These are phyloP conservation scores for Hyles euphorbiae DNA, from an alignment of 1,140 invertebrate genomes.

Conservation along the genomic window DNA sequence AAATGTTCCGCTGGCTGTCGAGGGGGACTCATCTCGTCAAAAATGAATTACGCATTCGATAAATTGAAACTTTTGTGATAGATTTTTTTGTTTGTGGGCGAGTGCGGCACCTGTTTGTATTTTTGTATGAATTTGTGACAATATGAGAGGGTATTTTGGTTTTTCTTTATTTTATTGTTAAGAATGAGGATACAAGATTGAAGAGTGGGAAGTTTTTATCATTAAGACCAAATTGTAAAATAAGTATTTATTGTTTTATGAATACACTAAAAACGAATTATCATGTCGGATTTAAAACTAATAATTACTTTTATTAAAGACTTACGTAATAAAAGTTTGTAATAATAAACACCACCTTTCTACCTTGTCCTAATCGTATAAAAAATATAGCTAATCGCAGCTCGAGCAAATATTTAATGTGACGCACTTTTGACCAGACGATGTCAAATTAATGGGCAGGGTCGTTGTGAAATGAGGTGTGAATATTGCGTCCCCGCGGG, in stretches of 20 bases:
- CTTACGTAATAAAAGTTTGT: no score
- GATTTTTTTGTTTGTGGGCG: conserved; percentile 43
- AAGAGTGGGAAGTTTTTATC: no score
- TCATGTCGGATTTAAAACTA: no score
- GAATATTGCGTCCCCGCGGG: conserved; percentile 67
- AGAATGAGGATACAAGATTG: no score
- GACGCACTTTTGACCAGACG: conserved; percentile 31
- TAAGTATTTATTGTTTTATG: no score
- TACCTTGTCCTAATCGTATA: neutral
- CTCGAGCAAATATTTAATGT: conserved; percentile 30
- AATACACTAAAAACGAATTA: no score
- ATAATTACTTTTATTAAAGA: no score
- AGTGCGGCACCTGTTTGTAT: neutral
- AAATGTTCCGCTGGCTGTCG: conserved; percentile 52
- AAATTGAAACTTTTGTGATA: conserved; percentile 63
- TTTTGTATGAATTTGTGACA: no score
- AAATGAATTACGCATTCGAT: conserved; percentile 65
- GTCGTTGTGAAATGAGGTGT: conserved; percentile 68
- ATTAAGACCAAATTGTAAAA: no score
- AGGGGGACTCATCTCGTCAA: conserved; percentile 24
- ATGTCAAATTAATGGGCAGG: conserved; percentile 55
- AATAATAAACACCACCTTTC: no score
- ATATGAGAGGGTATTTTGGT: no score
- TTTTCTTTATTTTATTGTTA: no score
- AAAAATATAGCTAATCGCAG: conserved; percentile 24